phyloP scores from a whole-genome alignment of 2,888 invertebrate genomes.

The Drosophila falleni region DNA sequence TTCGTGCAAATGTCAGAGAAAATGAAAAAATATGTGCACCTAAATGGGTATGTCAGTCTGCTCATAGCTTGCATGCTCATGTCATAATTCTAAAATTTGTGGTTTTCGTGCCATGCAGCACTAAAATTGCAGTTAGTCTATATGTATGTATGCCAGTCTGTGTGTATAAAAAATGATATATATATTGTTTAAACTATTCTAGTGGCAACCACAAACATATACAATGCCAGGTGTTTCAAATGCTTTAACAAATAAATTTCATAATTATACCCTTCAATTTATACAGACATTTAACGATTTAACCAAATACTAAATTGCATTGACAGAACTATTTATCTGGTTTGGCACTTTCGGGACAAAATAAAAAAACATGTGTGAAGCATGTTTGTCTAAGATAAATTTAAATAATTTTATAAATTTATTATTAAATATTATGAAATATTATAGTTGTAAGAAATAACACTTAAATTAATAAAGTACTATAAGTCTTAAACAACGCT shows the following conservation, averaged over 20 bases:
- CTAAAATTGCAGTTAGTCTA: constrained; percentile 54
- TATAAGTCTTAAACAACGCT: too few species aligned
- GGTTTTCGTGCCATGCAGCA: constrained; percentile 59
- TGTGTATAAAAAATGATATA: constrained; percentile 14
- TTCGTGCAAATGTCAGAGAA: constrained; percentile 47
- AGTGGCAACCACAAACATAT: constrained; percentile 41
- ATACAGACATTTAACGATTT: background rate
- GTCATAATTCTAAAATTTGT: constrained; percentile 74
- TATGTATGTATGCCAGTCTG: constrained; percentile 6
- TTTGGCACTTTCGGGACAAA: background rate
- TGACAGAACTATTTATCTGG: background rate
- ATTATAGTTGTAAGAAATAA: too few species aligned
- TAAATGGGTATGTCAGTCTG: constrained; percentile 45
- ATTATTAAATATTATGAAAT: too few species aligned
- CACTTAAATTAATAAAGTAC: too few species aligned
- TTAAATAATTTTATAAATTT: too few species aligned
- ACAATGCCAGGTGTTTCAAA: constrained; percentile 31
- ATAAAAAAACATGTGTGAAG: background rate
- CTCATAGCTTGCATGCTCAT: constrained; percentile 46
- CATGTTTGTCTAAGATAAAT: too few species aligned
- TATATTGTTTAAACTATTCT: constrained; percentile 16
- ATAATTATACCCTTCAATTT: constrained; percentile 8
- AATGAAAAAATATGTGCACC: constrained; percentile 55
- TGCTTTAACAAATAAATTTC: constrained; percentile 9
- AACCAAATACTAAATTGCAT: background rate